phyloP scores from a whole-genome alignment of 2,797 vertebrate genomes.

The Semotilus atromaculatus region DNA sequence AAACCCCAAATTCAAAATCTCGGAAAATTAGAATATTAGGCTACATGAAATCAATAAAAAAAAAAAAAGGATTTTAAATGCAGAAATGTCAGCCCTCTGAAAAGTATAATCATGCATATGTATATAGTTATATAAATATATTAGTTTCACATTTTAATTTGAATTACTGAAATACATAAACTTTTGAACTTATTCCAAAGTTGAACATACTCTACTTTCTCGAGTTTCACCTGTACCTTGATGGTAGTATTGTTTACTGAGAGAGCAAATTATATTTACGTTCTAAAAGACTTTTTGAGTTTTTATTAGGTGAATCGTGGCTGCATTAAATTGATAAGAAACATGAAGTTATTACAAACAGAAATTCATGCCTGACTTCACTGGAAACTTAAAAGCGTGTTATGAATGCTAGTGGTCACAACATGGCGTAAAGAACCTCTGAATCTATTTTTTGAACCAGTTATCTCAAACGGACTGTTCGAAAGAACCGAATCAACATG shows the following conservation, averaged over 20 bases:
- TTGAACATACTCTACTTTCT: too few species aligned
- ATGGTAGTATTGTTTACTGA: neutral
- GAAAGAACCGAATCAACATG: conserved; percentile 10
- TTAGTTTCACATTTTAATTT: too few species aligned
- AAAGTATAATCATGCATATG: too few species aligned
- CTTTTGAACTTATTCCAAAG: too few species aligned
- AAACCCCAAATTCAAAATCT: too few species aligned
- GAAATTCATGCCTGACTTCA: neutral
- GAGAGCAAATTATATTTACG: neutral
- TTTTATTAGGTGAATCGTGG: neutral
- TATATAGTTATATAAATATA: too few species aligned
- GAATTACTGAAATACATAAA: too few species aligned
- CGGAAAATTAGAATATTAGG: too few species aligned
- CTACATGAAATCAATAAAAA: too few species aligned
- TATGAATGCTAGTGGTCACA: neutral
- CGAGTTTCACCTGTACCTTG: neutral
- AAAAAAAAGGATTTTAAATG: too few species aligned
- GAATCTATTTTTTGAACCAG: neutral
- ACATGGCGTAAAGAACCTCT: neutral
- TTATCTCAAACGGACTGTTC: neutral
- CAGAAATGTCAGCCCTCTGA: too few species aligned
- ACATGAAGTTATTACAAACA: neutral
- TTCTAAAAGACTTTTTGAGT: neutral
- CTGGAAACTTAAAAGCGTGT: neutral
- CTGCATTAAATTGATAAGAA: neutral